Evolutionary conservation across 2,113 vertebrate species (phyloP).

Genomic region (Leptobrachium leishanense): DNA sequence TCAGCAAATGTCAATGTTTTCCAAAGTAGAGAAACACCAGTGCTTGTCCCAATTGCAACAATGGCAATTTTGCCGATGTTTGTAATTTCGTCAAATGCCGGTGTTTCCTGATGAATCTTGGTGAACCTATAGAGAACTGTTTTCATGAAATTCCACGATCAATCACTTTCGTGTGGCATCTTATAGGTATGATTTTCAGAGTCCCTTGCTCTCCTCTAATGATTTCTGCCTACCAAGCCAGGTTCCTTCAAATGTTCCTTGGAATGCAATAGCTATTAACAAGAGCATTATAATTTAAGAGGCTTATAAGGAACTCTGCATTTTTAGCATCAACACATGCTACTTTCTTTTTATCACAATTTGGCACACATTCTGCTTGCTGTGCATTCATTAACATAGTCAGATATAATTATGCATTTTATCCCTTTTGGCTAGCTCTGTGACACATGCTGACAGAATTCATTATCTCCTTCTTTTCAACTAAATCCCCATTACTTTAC

Average conservation of each 20-base stretch:
- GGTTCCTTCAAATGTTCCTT: conserved; percentile 36
- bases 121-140: neutral
- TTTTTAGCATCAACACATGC: conserved; percentile 40
- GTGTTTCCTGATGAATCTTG: too few relatives aligned
- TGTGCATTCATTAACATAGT: conserved; percentile 45
- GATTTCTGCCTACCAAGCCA: conserved; percentile 3
- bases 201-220: conserved; percentile 15
- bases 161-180: neutral
- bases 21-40: too few relatives aligned
- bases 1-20: too few relatives aligned
- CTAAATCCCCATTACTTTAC: conserved; percentile 1
- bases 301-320: conserved; percentile 41
- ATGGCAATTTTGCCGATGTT: too few relatives aligned
- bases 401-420: conserved; percentile 40
- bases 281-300: conserved; percentile 42
- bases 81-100: too few relatives aligned
- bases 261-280: conserved; percentile 45
- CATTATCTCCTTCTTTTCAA: conserved; percentile 14
- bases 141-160: conserved; percentile 1
- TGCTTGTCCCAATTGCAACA: too few relatives aligned
- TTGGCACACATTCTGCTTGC: conserved; percentile 44
- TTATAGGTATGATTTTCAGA: conserved; percentile 11
- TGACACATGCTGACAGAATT: conserved; percentile 34
- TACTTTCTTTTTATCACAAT: conserved; percentile 40
- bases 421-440: conserved; percentile 29